Evolutionary conservation across 2,888 invertebrate species (phyloP), one percentile per base, ranked within the genome.

Genomic region (Dermolepida albohirtum): DNA sequence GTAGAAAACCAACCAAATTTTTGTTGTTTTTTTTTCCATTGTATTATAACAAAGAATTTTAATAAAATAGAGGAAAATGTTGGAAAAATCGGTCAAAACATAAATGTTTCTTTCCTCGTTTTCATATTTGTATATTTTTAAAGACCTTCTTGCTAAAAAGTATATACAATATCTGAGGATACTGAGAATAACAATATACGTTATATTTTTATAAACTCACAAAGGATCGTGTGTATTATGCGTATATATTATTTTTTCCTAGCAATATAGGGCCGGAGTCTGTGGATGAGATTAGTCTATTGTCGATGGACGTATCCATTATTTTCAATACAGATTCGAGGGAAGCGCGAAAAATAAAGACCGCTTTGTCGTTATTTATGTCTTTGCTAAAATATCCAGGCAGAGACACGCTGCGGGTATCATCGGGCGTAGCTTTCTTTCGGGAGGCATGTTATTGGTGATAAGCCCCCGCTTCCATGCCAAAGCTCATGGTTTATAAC

Each of bases 401-500:
- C 27, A 12, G 51, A 52, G 12, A 34, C n/a, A 52, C 51, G 11
- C 51, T 8, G 34, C 27, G 34, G 59, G 39, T 43, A 47, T 49
- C 22, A 29, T 62, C 12, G 43, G 47, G n/a, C 16, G 47, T 49
- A 47, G 16, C 34, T 10, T 62, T 62, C 65, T 62, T 62, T 55
- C 50, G 54, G 55, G 68, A 65, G 63, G 64, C 55, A 67, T 65
- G 68, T 71, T 71, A 72, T 72, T 70, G 66, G 64, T 70, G 71
- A 72, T 72, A 72, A 72, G 69, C 63, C n/a, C 47, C 47, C 55
- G 70, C 65, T 54, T 57, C 69, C 68, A 44, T 63, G 67, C 70
- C 71, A 70, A 71, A 70, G 70, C 71, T 71, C 71, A 71, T 69
- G 71, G 72, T 72, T 70, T 71, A 71, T 70, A 70, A 69, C 67